A percentile compares a stretch with the other conserved stretches of the same genome.
phyloP scores from a whole-genome alignment of 1,140 invertebrate genomes.

The Psilanteris sp. region DNA sequence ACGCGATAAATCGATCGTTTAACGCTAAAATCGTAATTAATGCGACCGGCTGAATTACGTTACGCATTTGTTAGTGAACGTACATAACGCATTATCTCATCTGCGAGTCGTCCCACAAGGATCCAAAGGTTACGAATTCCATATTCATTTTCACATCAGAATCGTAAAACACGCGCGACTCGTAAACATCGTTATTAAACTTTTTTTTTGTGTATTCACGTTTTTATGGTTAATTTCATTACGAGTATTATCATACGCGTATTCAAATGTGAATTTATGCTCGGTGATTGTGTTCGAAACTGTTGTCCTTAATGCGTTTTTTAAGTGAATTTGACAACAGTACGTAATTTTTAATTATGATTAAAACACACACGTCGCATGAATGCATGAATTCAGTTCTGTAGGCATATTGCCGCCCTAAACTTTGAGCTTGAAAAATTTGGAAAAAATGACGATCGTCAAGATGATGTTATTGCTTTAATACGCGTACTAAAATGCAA shows the following conservation, averaged over 20 bases:
- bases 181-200: constrained; percentile 42
- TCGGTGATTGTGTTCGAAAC: neutral
- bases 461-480: too few relatives aligned
- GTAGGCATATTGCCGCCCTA: too few relatives aligned
- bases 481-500: too few relatives aligned
- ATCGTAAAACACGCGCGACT: constrained; percentile 20
- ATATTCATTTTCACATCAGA: constrained; percentile 8
- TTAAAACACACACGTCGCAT: too few relatives aligned
- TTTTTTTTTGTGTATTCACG: constrained; percentile 23
- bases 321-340: too few relatives aligned
- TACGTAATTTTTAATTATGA: too few relatives aligned
- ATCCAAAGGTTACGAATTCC: constrained; percentile 29
- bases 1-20: constrained; percentile 66
- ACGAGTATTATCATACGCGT: constrained; percentile 16
- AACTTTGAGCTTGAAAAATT: too few relatives aligned
- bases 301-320: too few relatives aligned
- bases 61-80: constrained; percentile 12
- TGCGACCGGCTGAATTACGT: constrained; percentile 62
- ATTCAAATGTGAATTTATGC: constrained; percentile 25
- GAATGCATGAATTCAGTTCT: too few relatives aligned
- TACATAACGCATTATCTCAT: constrained; percentile 11
- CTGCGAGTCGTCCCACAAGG: constrained; percentile 1
- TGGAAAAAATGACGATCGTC: too few relatives aligned
- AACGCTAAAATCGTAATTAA: constrained; percentile 66
- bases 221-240: constrained; percentile 30